Evolutionary conservation across 2,888 invertebrate genomes (phyloP), one percentile per base, ranked within the genome.

Genomic region (Drosophila antonietae): DNA sequence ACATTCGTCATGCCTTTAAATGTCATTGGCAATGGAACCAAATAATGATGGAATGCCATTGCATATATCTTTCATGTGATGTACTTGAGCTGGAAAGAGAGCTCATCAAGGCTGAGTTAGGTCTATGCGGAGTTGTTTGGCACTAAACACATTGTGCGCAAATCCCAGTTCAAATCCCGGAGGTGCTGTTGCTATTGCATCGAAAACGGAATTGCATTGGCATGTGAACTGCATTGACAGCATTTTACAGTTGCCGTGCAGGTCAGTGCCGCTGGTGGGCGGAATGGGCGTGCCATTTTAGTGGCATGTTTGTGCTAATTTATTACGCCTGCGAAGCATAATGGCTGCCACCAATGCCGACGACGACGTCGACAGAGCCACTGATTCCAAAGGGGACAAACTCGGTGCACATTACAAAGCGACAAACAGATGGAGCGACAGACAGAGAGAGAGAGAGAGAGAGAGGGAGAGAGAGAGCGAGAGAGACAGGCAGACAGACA

Each of bases 301-400:
- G 88, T 89, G 85, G 85, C 88, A 87, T 85, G 85, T 86, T 86
- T 89, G 85, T 87, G 80, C 85, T 89, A 89, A 86, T 86, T 89
- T 86, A 89, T 86, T 89, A 75, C 89, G 80, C 89, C 85, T 84
- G 85, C 75, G 89, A 86, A 80, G 75, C 75, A 78, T 87, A 73
- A 77, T 77, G 79, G 57, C 61, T 49, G 73, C 58, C 67, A 72
- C 57, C 72, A 51, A 74, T 52, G 66, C 61, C 59, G 39, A 9
- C 53, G 39, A 39, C 39, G 37, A 39, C 37, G 66, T 67, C 59
- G 39, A 9, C 53, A 41, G 55, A 37, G 41, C 66, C 51, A 55
- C 3, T 39, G 37, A 63, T 68, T 71, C 86, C 78, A 51, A 64
- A 15, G 65, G 83, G 86, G 88, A 82, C 83, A 71, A 55, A n/a